Conservation (phyloP, 2,797 vertebrate species). For the Notolepis coatsorum region DNA sequence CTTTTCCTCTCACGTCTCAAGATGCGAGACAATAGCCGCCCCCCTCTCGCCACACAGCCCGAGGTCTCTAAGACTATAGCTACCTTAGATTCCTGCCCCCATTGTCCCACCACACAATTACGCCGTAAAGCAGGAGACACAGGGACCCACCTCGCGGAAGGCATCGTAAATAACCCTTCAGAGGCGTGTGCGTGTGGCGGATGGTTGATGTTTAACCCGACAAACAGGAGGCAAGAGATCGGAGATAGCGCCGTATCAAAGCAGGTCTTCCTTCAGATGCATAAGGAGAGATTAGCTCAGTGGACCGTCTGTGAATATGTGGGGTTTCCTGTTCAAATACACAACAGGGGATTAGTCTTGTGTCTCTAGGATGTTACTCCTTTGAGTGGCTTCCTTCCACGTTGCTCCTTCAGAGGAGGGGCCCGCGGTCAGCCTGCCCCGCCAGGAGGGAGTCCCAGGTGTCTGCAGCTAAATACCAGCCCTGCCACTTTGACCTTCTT, state of each 20-base stretch:
- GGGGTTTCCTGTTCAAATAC: constrained; percentile 24
- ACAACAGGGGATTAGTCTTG: constrained; percentile 6
- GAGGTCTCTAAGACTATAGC: constrained; percentile 61
- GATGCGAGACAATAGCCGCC: constrained; percentile 55
- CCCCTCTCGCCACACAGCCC: constrained; percentile 42
- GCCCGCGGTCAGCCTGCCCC: constrained; percentile 41
- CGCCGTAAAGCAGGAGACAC: constrained; percentile 36
- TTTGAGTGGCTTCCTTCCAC: not conserved
- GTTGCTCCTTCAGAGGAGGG: constrained; percentile 9
- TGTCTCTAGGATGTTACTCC: not conserved
- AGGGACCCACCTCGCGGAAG: constrained; percentile 24
- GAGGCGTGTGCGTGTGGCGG: constrained; percentile 7
- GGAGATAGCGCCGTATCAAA: not conserved
- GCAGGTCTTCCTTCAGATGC: not conserved
- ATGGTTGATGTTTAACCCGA: constrained; percentile 26
- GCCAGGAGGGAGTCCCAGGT: constrained; percentile 33
- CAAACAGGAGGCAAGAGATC: not conserved
- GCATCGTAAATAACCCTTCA: constrained; percentile 10
- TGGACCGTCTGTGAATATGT: constrained; percentile 4
- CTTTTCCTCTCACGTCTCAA: constrained; percentile 59
- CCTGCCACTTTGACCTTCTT: constrained; percentile 45
- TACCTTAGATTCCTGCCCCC: constrained; percentile 45
- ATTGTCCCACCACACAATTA: constrained; percentile 65
- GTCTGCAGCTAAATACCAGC: constrained; percentile 46
- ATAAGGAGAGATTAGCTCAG: constrained; percentile 17